Conservation (phyloP, 2,113 vertebrate genomes). For the Varanus salvator region DNA sequence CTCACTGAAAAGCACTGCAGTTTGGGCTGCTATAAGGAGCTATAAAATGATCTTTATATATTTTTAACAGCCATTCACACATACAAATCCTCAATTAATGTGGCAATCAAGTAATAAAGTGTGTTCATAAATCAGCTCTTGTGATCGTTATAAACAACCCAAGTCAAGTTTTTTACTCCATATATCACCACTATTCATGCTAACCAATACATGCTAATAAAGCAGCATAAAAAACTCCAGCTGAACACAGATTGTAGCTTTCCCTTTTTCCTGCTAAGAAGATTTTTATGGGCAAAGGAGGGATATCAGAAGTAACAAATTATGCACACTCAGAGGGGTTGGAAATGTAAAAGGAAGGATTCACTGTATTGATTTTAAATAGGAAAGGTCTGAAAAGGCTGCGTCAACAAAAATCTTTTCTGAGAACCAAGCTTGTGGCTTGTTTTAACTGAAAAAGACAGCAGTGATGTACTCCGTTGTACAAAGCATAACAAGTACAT, state of each 20-base stretch:
- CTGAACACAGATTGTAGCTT: not conserved
- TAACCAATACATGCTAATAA: not conserved
- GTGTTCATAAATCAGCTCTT: not conserved
- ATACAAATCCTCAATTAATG: not conserved
- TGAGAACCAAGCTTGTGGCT: conserved; percentile 7
- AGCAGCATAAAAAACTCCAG: not conserved
- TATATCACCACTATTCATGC: not conserved
- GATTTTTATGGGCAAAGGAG: not conserved
- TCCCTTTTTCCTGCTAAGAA: not conserved
- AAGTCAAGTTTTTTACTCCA: not conserved
- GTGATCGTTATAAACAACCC: not conserved
- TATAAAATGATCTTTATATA: not conserved
- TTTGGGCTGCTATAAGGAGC: not conserved
- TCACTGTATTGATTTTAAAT: not conserved
- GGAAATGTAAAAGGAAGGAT: not conserved
- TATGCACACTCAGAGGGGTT: not conserved
- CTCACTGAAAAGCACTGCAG: not conserved
- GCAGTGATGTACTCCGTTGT: conserved; percentile 17
- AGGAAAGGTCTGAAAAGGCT: not conserved
- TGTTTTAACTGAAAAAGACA: conserved; percentile 1
- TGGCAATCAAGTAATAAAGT: too few relatives aligned
- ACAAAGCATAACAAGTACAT: conserved; percentile 20
- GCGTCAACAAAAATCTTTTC: not conserved
- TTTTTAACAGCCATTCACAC: not conserved
- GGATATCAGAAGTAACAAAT: not conserved